phyloP scores from a whole-genome alignment of 2,113 vertebrate genomes.

The Cyanoramphus novaezelandiae region DNA sequence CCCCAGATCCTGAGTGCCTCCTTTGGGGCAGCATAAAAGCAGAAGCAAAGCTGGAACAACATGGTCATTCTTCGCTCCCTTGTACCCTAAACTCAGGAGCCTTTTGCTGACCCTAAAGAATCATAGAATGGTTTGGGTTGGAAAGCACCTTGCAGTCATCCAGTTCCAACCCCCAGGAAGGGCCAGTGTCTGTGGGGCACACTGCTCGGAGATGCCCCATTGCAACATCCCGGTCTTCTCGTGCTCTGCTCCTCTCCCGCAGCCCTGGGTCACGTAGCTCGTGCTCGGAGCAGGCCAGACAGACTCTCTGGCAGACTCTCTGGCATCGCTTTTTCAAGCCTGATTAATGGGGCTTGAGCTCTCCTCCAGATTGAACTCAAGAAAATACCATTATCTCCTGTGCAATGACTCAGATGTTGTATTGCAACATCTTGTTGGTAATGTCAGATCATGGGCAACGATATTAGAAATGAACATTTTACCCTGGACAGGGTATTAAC shows the following conservation, averaged over 20 bases:
- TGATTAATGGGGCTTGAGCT: slow-evolving; percentile 66
- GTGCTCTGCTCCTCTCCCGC: neutral
- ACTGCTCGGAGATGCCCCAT: neutral
- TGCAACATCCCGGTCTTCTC: neutral
- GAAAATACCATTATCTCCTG: slow-evolving; percentile 67
- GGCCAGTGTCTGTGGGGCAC: neutral
- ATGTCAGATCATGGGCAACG: slow-evolving; percentile 66
- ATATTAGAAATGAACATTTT: slow-evolving; percentile 69
- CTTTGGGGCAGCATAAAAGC: neutral
- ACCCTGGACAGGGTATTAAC: slow-evolving; percentile 52
- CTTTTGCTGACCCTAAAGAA: neutral
- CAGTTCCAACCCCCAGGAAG: neutral
- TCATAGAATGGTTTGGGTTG: neutral
- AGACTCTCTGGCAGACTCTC: slow-evolving; percentile 69
- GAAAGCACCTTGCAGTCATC: neutral
- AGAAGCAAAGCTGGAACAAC: neutral
- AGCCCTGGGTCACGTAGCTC: slow-evolving; percentile 30
- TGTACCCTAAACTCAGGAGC: fast-evolving
- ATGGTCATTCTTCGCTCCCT: neutral
- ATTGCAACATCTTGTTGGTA: slow-evolving; percentile 69
- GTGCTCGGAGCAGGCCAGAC: slow-evolving; percentile 19
- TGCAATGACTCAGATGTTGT: slow-evolving; percentile 65
- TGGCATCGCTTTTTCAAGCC: slow-evolving; percentile 46
- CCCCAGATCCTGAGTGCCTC: neutral
- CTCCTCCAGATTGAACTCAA: slow-evolving; percentile 64